Conservation (phyloP, 1,140 invertebrate genomes). For the Drosophila dunni region DNA sequence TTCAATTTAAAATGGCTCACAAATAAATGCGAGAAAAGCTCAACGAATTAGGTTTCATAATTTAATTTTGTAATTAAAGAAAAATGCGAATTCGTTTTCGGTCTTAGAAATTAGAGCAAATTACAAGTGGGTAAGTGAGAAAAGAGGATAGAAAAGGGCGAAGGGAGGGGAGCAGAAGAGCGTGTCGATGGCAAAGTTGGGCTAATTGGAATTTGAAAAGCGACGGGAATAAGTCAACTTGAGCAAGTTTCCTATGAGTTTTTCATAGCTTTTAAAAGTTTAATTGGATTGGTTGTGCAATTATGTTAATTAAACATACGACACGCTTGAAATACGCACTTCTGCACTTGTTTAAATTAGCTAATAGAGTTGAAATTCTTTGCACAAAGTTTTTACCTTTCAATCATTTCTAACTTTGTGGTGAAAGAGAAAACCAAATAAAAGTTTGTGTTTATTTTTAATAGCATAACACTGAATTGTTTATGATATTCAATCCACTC, state of each 20-base stretch:
- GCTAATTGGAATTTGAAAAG: slow-evolving; percentile 62
- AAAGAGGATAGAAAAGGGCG: too few species aligned
- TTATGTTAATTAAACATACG: slow-evolving; percentile 65
- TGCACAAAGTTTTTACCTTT: slow-evolving; percentile 11
- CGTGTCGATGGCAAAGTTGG: slow-evolving; percentile 24
- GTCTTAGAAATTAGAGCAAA: slow-evolving; percentile 4
- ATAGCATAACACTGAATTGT: too few species aligned
- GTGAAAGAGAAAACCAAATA: not conserved
- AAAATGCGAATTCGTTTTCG: not conserved
- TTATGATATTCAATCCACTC: too few species aligned
- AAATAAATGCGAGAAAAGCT: not conserved
- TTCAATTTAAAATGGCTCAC: not conserved
- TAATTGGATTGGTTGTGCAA: slow-evolving; percentile 58
- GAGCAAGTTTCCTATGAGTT: slow-evolving; percentile 40
- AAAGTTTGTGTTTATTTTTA: not conserved
- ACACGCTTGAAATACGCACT: slow-evolving; percentile 24
- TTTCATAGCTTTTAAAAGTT: slow-evolving; percentile 46
- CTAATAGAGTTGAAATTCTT: slow-evolving; percentile 26
- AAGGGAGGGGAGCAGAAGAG: not conserved
- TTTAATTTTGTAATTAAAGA: not conserved
- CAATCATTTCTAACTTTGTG: slow-evolving; percentile 25
- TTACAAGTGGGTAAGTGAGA: not conserved
- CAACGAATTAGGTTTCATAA: not conserved
- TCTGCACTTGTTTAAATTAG: slow-evolving; percentile 36
- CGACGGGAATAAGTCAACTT: slow-evolving; percentile 57